A percentile compares a stretch with the other conserved stretches of the same genome.
Conservation (phyloP, 2,888 invertebrate species). For the Allacma fusca region DNA sequence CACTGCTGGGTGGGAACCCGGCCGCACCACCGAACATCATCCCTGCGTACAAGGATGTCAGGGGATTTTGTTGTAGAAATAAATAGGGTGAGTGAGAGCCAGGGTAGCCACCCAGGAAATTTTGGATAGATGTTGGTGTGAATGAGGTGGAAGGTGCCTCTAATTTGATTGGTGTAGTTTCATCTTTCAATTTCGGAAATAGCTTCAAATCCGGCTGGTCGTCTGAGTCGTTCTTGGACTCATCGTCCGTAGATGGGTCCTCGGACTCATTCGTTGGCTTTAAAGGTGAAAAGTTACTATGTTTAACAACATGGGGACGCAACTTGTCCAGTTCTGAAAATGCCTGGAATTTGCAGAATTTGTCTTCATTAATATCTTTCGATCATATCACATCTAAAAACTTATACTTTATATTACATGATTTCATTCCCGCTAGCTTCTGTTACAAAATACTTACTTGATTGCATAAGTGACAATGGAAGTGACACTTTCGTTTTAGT, state of each 20-base stretch:
- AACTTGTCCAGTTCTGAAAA: constrained; percentile 77
- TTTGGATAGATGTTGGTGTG: constrained; percentile 55
- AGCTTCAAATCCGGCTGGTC: constrained; percentile 33
- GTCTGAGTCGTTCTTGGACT: constrained; percentile 38
- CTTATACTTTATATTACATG: no score
- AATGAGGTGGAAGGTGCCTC: constrained; percentile 49
- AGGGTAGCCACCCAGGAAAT: constrained; percentile 58
- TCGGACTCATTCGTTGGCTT: constrained; percentile 58
- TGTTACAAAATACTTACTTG: constrained; percentile 67
- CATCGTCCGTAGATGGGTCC: constrained; percentile 53
- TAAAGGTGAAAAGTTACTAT: constrained; percentile 66
- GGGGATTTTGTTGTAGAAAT: constrained; percentile 59
- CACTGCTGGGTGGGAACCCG: constrained; percentile 48
- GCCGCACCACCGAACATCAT: constrained; percentile 60
- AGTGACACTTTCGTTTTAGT: constrained; percentile 78
- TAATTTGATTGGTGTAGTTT: constrained; percentile 23
- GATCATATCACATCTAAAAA: background rate
- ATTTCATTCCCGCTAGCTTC: no score
- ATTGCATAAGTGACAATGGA: constrained; percentile 81
- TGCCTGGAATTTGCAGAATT: constrained; percentile 65
- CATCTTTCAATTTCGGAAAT: constrained; percentile 36
- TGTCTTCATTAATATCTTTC: background rate
- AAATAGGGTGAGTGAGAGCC: constrained; percentile 59
- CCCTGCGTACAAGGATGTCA: constrained; percentile 57
- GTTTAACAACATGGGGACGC: constrained; percentile 76